Evolutionary conservation across 2,797 vertebrate genomes (phyloP).

Genomic region (Cygnus olor): DNA sequence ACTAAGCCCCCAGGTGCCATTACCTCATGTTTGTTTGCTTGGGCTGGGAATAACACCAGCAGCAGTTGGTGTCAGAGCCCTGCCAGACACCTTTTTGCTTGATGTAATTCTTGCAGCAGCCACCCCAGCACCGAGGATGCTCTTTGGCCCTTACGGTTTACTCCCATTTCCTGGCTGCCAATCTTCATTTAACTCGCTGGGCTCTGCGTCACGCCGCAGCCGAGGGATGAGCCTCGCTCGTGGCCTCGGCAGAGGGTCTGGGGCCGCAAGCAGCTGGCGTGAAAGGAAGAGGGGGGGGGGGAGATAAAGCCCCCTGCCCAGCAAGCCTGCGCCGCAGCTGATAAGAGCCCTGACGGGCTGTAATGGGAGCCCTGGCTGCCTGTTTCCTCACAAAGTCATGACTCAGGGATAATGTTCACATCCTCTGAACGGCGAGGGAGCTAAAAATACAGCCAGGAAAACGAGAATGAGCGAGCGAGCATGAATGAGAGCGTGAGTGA

Average conservation of each 20-base stretch:
- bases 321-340: slow-evolving; percentile 61
- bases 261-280: slow-evolving; percentile 23
- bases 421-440: slow-evolving; percentile 72
- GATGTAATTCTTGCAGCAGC: slow-evolving; percentile 22
- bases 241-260: background rate
- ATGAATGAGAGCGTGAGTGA: slow-evolving; percentile 67
- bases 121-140: slow-evolving; percentile 6
- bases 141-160: slow-evolving; percentile 40
- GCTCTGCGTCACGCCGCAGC: slow-evolving; percentile 29
- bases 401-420: slow-evolving; percentile 76
- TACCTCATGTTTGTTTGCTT: slow-evolving; percentile 37
- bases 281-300: slow-evolving; percentile 1
- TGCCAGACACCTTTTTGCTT: slow-evolving; percentile 30
- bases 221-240: background rate
- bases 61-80: background rate
- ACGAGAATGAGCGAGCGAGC: slow-evolving; percentile 38
- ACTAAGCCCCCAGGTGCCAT: slow-evolving; percentile 45
- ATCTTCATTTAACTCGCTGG: slow-evolving; percentile 33
- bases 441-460: slow-evolving; percentile 79
- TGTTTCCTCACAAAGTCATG: slow-evolving; percentile 79
- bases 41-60: slow-evolving; percentile 35
- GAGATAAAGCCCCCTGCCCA: slow-evolving; percentile 22
- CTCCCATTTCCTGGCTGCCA: slow-evolving; percentile 61
- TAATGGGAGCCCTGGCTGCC: slow-evolving; percentile 53
- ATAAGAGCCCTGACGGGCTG: slow-evolving; percentile 70